A percentile compares a stretch with the other conserved stretches of the same genome.
Conservation (phyloP, 2,888 invertebrate species). For the Hipparchia semele region DNA sequence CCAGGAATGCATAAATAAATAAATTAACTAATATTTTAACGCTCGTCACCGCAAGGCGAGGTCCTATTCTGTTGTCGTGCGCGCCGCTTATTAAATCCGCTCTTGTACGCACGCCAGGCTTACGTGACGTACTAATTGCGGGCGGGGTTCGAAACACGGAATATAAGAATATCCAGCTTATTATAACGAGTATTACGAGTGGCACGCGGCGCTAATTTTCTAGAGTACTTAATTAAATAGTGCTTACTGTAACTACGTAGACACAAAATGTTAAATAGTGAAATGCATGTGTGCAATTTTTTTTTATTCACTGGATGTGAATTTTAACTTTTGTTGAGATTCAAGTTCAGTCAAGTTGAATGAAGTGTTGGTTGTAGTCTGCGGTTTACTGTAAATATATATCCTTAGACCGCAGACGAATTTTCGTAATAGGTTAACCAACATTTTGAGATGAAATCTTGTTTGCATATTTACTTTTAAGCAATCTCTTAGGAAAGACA, state of each 20-base stretch:
- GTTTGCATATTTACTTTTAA: too few species aligned
- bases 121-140: slow-evolving; percentile 52
- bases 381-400: too few species aligned
- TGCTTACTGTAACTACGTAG: slow-evolving; percentile 10
- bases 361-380: too few species aligned
- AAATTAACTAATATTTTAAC: slow-evolving; percentile 48
- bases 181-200: slow-evolving; percentile 38
- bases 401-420: too few species aligned
- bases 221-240: slow-evolving; percentile 37
- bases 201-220: slow-evolving; percentile 32
- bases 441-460: too few species aligned
- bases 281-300: neutral
- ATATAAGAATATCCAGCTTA: slow-evolving; percentile 38
- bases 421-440: too few species aligned
- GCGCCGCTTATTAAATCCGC: slow-evolving; percentile 64
- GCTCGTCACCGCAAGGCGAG: slow-evolving; percentile 52
- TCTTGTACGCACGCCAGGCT: slow-evolving; percentile 68
- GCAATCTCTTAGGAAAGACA: too few species aligned
- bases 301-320: neutral
- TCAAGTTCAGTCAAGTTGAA: too few species aligned
- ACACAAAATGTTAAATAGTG: neutral
- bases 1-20: slow-evolving; percentile 15
- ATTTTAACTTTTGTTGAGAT: too few species aligned
- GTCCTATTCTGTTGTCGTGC: slow-evolving; percentile 62
- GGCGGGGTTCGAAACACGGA: slow-evolving; percentile 40